Conservation (phyloP, 2,797 vertebrate genomes). For the Bryconaethiops microstoma region DNA sequence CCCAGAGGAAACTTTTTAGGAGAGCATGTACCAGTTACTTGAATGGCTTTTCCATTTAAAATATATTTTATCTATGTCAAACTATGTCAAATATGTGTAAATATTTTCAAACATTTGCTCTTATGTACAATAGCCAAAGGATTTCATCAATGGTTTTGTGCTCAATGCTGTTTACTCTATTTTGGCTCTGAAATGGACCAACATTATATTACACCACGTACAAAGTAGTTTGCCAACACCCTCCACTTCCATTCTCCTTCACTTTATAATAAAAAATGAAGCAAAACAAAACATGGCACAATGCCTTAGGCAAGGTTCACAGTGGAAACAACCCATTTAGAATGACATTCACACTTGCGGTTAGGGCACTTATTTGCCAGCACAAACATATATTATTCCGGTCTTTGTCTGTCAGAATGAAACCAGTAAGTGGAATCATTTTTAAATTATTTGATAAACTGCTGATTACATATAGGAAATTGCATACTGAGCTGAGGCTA, state of each 20-base stretch:
- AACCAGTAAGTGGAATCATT: slow-evolving; percentile 16
- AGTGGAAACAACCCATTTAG: slow-evolving; percentile 41
- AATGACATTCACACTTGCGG: slow-evolving; percentile 35
- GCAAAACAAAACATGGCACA: neutral
- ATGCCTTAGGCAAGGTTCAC: slow-evolving; percentile 12
- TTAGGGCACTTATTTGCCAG: slow-evolving; percentile 17
- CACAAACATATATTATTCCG: slow-evolving; percentile 10
- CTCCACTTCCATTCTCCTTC: neutral
- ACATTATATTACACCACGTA: neutral
- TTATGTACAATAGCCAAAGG: too few relatives aligned
- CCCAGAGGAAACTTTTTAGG: too few relatives aligned
- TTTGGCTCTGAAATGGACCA: neutral
- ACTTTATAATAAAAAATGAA: neutral
- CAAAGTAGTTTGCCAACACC: slow-evolving; percentile 5
- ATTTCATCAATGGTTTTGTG: neutral
- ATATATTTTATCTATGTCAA: too few relatives aligned
- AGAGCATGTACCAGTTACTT: too few relatives aligned
- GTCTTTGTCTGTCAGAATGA: slow-evolving; percentile 25
- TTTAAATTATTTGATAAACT: slow-evolving; percentile 27
- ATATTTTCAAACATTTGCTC: too few relatives aligned
- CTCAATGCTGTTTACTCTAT: neutral
- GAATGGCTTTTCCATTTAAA: too few relatives aligned
- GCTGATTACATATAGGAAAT: neutral
- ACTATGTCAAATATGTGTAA: too few relatives aligned
- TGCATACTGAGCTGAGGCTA: neutral